Evolutionary conservation across 1,140 invertebrate species (phyloP), one percentile per base, ranked within the genome.

Genomic region (Drosophila mauritiana): DNA sequence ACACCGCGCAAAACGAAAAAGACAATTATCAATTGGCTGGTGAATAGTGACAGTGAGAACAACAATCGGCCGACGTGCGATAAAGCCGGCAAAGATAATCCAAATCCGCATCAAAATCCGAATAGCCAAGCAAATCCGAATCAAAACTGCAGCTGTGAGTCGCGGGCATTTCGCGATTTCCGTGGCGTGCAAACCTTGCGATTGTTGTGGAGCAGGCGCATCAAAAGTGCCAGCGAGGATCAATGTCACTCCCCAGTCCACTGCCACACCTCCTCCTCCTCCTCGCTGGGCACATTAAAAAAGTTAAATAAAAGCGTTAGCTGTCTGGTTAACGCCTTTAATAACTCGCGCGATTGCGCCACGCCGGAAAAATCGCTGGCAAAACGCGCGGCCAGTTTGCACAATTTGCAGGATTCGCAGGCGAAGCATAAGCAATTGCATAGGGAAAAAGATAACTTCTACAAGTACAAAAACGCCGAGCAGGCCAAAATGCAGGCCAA

Each of bases 391-490:
- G 84, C 80, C n/a, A 91, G 86, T 11, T 17, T 91, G 39, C 90
- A 91, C 48, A 90, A 91, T 49, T 48, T 90, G 54, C 83, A 82
- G 13, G 73, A 39, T 8, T 40, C 42, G n/a, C 25, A 37, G 7
- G 17, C 10, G n/a, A 42, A 37, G 13, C 51, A 68, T 15, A 43
- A 62, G 1, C 48, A 27, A 34, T 20, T 76, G 39, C 90, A 91
- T 27, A 65, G 76, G 12, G 78, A 80, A 8, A 91, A 90, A 40
- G 91, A 92, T 56, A 92, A 92, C 46, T 92, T 92, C 73, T 92
- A 92, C 57, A 92, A 92, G 57, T 92, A 92, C 68, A 92, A 92
- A 74, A 92, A 91, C 69, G 91, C 91, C 45, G 91, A 91, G 17
- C 90, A 91, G 65, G 84, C 88, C 34, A 88, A 48, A 69, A 88